These are phyloP conservation scores for Ammospiza caudacuta DNA, from an alignment of 2,113 vertebrate species.

Conservation along the genomic window DNA sequence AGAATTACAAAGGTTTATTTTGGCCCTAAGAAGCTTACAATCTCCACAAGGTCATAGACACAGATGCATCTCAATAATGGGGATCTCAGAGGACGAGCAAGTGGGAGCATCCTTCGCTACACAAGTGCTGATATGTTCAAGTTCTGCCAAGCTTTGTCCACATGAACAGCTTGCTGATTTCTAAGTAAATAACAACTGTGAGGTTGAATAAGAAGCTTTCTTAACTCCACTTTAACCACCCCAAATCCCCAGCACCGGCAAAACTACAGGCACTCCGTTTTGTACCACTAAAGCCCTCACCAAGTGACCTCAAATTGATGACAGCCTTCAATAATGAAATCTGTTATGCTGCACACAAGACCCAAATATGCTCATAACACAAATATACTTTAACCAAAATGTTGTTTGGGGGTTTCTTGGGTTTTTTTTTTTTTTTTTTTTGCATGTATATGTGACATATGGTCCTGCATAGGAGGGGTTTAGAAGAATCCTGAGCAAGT, in stretches of 20 bases:
- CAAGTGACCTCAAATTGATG: background rate
- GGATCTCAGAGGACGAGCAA: background rate
- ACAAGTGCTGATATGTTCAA: background rate
- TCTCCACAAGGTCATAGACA: background rate
- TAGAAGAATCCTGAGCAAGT: background rate
- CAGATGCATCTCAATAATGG: background rate
- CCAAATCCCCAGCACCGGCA: background rate
- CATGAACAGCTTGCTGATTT: background rate
- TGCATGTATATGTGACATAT: background rate
- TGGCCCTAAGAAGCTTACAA: background rate
- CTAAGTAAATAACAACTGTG: background rate
- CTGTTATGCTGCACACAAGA: background rate
- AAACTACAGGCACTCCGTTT: background rate
- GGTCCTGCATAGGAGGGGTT: accelerated
- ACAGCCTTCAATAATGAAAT: background rate
- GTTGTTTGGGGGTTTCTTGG: background rate
- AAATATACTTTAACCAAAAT: background rate
- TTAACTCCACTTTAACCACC: background rate
- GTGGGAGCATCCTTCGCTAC: background rate
- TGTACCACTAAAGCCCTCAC: background rate
- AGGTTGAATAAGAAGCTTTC: background rate
- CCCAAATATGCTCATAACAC: background rate
- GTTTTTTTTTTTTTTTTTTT: background rate
- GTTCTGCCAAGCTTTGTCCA: background rate
- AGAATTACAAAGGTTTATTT: background rate